Evolutionary conservation across 1,140 invertebrate genomes (phyloP).

Genomic region (Drosophila albomicans): DNA sequence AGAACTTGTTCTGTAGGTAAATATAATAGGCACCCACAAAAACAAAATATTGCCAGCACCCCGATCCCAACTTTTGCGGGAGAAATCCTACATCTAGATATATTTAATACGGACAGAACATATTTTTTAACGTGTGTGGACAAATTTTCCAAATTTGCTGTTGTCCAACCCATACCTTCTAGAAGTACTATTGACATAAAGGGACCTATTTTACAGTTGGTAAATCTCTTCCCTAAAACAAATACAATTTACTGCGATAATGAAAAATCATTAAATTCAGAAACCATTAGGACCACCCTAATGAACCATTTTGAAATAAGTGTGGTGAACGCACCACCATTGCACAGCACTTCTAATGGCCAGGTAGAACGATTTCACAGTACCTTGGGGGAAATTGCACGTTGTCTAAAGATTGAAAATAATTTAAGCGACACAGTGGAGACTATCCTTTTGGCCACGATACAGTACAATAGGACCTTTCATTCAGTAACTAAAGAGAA

Average conservation of each 20-base stretch:
- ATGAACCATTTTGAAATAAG: neutral
- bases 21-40: too few relatives aligned
- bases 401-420: too few relatives aligned
- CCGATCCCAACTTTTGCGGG: constrained; percentile 22
- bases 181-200: constrained; percentile 33
- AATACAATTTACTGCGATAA: constrained; percentile 46
- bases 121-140: constrained; percentile 45
- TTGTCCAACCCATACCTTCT: constrained; percentile 36
- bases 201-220: constrained; percentile 26
- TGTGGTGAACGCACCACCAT: too few relatives aligned
- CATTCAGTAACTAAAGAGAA: too few relatives aligned
- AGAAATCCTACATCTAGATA: constrained; percentile 42
- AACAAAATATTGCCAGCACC: constrained; percentile 30
- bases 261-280: constrained; percentile 19
- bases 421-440: too few relatives aligned
- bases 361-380: too few relatives aligned
- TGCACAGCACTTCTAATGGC: too few relatives aligned
- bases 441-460: too few relatives aligned
- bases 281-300: neutral
- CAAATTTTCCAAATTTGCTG: constrained; percentile 42
- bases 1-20: neutral
- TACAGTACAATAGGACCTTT: too few relatives aligned
- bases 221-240: constrained; percentile 35
- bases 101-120: constrained; percentile 35
- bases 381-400: too few relatives aligned